These are phyloP conservation scores for Oscheius sp. DNA, from an alignment of 1,140 invertebrate genomes.

Conservation along the genomic window DNA sequence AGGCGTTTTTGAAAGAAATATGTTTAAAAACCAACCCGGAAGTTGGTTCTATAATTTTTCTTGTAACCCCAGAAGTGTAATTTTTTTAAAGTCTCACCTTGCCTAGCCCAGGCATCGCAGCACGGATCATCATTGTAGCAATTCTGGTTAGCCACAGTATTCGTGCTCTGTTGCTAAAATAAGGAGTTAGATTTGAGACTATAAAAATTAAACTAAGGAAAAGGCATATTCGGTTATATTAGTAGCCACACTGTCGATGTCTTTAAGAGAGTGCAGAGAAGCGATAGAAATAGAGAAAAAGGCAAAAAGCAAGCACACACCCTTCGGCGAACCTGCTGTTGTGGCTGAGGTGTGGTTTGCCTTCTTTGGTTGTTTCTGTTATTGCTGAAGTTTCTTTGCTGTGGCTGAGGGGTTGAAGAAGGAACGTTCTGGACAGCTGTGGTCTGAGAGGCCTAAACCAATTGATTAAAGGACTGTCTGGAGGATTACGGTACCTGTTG, in stretches of 20 bases:
- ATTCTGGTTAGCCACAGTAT: constrained; percentile 2
- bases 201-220: too few relatives aligned
- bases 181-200: too few relatives aligned
- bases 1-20: not conserved
- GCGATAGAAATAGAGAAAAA: not conserved
- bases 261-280: too few relatives aligned
- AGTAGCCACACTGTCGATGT: too few relatives aligned
- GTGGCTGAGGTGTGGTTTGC: not conserved
- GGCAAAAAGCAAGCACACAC: not conserved
- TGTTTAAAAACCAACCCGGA: not conserved
- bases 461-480: not conserved
- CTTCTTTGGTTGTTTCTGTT: not conserved
- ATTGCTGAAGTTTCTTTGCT: not conserved
- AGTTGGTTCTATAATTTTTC: not conserved
- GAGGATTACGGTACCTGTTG: constrained; percentile 1
- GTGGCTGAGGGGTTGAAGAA: constrained; percentile 4
- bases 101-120: constrained; percentile 34
- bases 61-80: not conserved
- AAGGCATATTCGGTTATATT: too few relatives aligned
- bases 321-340: not conserved
- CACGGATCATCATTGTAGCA: constrained; percentile 46
- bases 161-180: not conserved
- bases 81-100: not conserved
- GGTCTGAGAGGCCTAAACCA: constrained; percentile 4
- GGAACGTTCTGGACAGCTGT: constrained; percentile 11